Base-by-base conservation (phyloP, 2,888 invertebrate genomes). In the Chaetogeoica ovagalla region DNA sequence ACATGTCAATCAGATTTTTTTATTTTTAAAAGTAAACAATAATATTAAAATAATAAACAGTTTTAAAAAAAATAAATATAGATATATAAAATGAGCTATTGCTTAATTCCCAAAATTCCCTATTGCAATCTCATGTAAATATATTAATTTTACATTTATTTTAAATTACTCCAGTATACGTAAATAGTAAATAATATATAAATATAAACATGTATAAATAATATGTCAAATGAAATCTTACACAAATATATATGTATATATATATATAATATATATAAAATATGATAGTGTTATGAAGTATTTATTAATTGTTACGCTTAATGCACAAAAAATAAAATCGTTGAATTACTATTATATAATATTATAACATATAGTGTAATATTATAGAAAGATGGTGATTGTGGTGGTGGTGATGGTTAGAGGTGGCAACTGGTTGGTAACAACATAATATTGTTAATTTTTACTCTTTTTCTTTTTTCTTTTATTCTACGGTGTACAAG, bases 41-140 rank as follows among this genome's bases (percentile, higher is more conserved):
- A 77, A 62, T 62, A 71, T 79, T 79, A 79, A 79, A 79, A 71
- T 63, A 71, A 63, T 77, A 77, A 79, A 79, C 63, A 79, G 15
- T 65, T 63, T 52, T 23, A 23, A 79, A 77, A 77, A 71, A 75
- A 52, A 62, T 77, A 70, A 48, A 52, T 62, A 52, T 77, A 48
- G 11, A 48, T 39, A 62, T 70, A 71, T 65, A 71, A 71, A 19
- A 39, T 79, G 43, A 65, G 63, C 75, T 70, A 52, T 55, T 48
- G 63, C 52, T 52, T 71, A 59, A 43, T 79, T 70, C 70, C 79
- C 71, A 71, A 63, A 65, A 43, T 71, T 55, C 55, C 70, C 62
- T 79, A 76, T 59, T 71, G 57, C 13, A 48, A 79, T 79, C 9
- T 79, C 63, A 13, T 6, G 17, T 79, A 55, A 30, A 30, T 30